These are phyloP conservation scores for Grallaria varia DNA, from an alignment of 2,113 vertebrate genomes.

Conservation along the genomic window DNA sequence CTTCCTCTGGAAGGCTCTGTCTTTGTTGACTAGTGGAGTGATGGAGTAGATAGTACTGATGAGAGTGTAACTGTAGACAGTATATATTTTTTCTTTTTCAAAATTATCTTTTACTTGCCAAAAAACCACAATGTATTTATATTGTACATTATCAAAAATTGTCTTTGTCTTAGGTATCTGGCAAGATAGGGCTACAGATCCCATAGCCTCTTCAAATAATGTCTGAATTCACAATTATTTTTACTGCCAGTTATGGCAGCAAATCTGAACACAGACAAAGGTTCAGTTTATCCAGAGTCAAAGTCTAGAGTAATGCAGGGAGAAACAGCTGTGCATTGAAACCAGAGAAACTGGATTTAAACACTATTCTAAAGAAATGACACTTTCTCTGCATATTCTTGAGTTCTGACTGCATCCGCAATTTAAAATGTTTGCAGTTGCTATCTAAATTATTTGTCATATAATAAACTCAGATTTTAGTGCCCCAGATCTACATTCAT, in stretches of 20 bases:
- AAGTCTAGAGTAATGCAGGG: not conserved
- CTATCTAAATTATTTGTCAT: not conserved
- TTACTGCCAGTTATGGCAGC: not conserved
- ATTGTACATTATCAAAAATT: not conserved
- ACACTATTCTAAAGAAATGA: not conserved
- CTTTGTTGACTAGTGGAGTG: not conserved
- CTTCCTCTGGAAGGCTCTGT: not conserved
- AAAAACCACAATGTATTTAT: not conserved
- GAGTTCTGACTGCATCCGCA: not conserved
- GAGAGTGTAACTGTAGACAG: not conserved
- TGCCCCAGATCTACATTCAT: not conserved
- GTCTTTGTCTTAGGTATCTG: not conserved
- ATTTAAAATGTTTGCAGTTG: not conserved
- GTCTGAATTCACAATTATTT: not conserved
- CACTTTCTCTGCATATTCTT: not conserved
- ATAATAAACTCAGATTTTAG: not conserved
- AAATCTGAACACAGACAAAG: not conserved
- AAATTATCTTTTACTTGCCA: not conserved
- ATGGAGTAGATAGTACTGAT: not conserved
- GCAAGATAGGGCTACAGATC: not conserved
- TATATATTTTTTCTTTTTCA: not conserved
- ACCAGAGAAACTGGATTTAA: not conserved
- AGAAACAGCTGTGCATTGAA: not conserved
- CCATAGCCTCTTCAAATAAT: not conserved
- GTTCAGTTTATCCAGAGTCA: not conserved